Conservation (phyloP, 2,888 invertebrate species). For the Apantesis nais region DNA sequence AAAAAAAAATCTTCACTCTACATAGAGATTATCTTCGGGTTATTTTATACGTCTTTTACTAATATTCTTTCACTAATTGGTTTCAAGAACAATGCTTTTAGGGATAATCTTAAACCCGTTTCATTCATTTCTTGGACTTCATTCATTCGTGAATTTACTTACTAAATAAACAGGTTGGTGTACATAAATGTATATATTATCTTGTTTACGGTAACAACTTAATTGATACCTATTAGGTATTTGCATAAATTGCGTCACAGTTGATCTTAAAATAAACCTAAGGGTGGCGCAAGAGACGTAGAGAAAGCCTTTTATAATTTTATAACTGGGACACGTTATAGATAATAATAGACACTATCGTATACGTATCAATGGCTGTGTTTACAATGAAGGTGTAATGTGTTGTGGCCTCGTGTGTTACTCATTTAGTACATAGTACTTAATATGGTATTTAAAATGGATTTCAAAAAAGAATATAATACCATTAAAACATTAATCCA, state of each 20-base stretch:
- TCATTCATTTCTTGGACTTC: not conserved
- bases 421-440: not conserved
- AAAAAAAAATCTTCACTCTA: too few relatives aligned
- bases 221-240: not conserved
- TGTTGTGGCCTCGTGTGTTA: not conserved
- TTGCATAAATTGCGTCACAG: not conserved
- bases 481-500: too few relatives aligned
- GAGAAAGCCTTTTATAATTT: slow-evolving; percentile 2
- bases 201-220: not conserved
- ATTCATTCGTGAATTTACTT: not conserved
- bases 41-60: too few relatives aligned
- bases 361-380: slow-evolving; percentile 42
- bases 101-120: not conserved
- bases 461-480: too few relatives aligned
- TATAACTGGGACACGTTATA: slow-evolving; percentile 4
- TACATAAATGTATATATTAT: too few relatives aligned
- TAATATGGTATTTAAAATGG: not conserved
- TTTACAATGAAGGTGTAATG: slow-evolving; percentile 20
- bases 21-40: too few relatives aligned
- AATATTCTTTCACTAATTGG: too few relatives aligned
- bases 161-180: not conserved
- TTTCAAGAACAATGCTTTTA: not conserved
- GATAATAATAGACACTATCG: slow-evolving; percentile 29
- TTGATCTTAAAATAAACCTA: not conserved
- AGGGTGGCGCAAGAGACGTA: not conserved